Percentiles rank a stretch among this genome's conserved stretches.
Conservation (phyloP, 35 echinoderm and acorn worm species). For the Heliocidaris erythrogramma region DNA sequence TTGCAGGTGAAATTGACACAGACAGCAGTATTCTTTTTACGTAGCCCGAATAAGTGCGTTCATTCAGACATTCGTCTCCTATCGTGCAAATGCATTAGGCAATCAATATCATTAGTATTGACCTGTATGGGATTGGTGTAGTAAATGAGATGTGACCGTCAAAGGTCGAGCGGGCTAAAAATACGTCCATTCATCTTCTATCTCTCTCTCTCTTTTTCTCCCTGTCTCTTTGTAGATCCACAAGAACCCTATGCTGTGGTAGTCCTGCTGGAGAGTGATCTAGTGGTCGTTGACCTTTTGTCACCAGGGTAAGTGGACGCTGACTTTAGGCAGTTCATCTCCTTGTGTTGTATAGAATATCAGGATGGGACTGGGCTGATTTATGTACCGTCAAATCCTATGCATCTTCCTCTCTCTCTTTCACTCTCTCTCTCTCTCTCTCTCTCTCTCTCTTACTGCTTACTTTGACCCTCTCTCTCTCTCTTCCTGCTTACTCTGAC, state of each 20-base stretch:
- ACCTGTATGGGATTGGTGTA: neutral
- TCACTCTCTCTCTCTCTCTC: neutral
- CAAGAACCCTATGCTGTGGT: conserved; percentile 98
- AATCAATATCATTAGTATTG: conserved; percentile 13
- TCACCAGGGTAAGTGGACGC: conserved; percentile 84
- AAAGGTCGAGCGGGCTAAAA: neutral
- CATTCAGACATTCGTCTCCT: neutral
- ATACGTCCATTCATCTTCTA: neutral
- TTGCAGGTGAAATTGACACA: neutral
- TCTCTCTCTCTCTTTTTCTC: neutral
- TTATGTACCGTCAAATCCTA: neutral
- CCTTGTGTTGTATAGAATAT: neutral
- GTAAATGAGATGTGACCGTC: neutral
- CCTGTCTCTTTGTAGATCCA: conserved; percentile 55
- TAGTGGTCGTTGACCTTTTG: conserved; percentile 95
- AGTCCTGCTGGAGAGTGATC: conserved; percentile 94
- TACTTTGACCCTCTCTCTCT: no score
- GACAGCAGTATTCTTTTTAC: neutral
- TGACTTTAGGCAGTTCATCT: conserved; percentile 9
- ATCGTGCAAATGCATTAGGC: neutral
- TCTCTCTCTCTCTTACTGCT: no score
- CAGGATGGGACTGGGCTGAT: neutral
- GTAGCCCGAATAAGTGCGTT: neutral
- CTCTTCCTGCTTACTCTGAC: no score
- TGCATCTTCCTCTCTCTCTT: neutral